Evolutionary conservation across 2,797 vertebrate genomes (phyloP).

Genomic region (Anomalospiza imberbis): DNA sequence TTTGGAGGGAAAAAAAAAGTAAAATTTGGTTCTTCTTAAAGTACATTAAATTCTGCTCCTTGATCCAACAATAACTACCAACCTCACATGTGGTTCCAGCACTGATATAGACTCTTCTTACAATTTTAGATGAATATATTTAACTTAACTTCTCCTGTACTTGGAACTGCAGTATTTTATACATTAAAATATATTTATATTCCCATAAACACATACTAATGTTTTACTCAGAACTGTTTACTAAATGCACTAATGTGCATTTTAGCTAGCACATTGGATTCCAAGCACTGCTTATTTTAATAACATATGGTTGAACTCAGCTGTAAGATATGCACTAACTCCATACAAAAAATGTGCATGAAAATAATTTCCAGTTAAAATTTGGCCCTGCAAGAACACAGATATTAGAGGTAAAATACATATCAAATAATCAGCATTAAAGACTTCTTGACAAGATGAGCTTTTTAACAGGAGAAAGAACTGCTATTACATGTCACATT

Average conservation of each 20-base stretch:
- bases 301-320: neutral
- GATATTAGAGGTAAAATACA: neutral
- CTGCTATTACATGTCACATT: neutral
- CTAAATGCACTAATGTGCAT: neutral
- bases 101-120: neutral
- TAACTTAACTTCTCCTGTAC: neutral
- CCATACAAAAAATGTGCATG: neutral
- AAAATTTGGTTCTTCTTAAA: neutral
- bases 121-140: neutral
- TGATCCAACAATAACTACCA: neutral
- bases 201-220: neutral
- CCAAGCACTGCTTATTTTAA: neutral
- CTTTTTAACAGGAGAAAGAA: neutral
- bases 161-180: neutral
- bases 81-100: neutral
- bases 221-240: neutral
- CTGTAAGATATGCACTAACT: neutral
- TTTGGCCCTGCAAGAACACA: neutral
- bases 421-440: neutral
- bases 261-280: neutral
- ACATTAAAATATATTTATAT: neutral
- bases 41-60: neutral
- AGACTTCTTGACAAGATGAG: neutral
- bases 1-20: accelerated
- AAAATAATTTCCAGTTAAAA: neutral